Evolutionary conservation across 2,888 invertebrate genomes (phyloP), one percentile per base, ranked within the genome.

Genomic region (Parnassius glacialis): DNA sequence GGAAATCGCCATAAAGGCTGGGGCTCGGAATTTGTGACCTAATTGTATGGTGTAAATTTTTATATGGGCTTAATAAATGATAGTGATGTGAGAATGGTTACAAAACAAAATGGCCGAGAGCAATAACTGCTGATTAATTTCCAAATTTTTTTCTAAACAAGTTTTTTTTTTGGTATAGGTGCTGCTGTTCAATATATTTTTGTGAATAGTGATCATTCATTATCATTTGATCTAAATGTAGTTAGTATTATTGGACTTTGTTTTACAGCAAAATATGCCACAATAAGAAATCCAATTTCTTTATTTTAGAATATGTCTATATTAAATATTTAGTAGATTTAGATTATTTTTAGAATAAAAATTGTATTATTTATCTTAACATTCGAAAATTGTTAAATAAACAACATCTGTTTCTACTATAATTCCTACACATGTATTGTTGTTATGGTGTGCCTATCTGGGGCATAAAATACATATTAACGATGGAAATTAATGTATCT

Each of bases 301-400:
- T 84, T 79, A 79, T 84, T 85, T 83, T 88, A 89, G 85, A 85
- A 80, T 84, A 81, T 83, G 74, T 73, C 68, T 88, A 84, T 87
- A 84, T 87, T 90, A 85, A 61, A 87, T 90, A 85, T 89, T 84
- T 90, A 90, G 90, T 89, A 79, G 79, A 83, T 84, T 84, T 90
- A 90, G 88, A 85, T 84, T 86, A 85, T 83, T 85, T 79, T 79
- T 87, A 84, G 75, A 76, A 78, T 80, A 78, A 85, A 86, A 86
- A 84, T 88, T 88, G 84, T 90, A 89, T 90, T 88, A 89, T 88
- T 89, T 90, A 89, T 88, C 84, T 86, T 85, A 88, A 89, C 85
- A 88, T 84, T 85, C 84, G 82, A 83, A 80, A 83, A 81, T 86
- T 80, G 73, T 81, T 79, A 48, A 13, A 48, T 48, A 80, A 83